Base-by-base conservation (phyloP, 2,797 vertebrate species). In the Hoplostethus atlanticus region DNA sequence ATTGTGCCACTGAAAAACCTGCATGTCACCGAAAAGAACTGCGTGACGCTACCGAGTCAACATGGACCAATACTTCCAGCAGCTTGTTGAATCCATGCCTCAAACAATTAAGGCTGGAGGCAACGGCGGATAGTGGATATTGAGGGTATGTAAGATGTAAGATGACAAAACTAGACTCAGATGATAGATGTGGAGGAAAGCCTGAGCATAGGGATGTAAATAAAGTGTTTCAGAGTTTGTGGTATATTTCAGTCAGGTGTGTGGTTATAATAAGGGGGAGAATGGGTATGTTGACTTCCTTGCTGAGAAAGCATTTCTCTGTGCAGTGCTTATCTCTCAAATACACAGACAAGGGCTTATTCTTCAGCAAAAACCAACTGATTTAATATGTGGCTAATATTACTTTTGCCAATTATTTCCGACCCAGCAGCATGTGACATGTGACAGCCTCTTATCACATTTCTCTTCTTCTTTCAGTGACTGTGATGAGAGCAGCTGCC, bases 271-370 rank as follows among this genome's bases (percentile, higher is more conserved):
- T 62, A 72, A 21, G 21, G 64, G 56, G n/a, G 72, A 72, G 70
- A 53, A 55, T 34, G 31, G 31, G 44, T 68, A 71, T 48, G 55
- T 73, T 8, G 2, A 76, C 84, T 73, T 76, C 8, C 11, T 85
- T 66, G 17, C 80, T 81, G 77, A 83, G 84, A 50, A 76, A 72
- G 76, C 53, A 57, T 75, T 83, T 83, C 64, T 82, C 56, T 67
- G 25, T 28, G 55, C 68, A 71, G 30, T 21, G 38, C 56, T 76
- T 83, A 78, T 81, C 80, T 84, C 38, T 56, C 21, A 57, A 69
- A 76, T 76, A 81, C 17, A 54, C 54, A 68, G 40, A 60, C 1
- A 0, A 0, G 3, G 10, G 48, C 58, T 74, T 73, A 72, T 80
- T 9, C 61, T 66, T 47, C 8, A 6, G 34, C 16, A 59, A 79